Evolutionary conservation across 2,797 vertebrate species (phyloP).

Genomic region (Rousettus madagascariensis): DNA sequence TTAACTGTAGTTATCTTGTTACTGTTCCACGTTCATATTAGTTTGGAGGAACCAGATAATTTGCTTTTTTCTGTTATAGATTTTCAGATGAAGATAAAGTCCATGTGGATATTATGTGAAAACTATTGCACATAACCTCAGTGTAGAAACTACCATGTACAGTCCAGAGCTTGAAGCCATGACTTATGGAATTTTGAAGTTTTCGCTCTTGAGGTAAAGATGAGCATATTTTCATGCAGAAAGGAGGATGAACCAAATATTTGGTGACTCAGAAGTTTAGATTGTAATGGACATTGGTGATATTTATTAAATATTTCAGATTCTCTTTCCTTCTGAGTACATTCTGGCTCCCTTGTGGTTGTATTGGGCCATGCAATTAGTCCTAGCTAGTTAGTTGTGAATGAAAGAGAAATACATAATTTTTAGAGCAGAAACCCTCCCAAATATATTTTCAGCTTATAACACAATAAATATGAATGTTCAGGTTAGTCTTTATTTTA

Average conservation of each 20-base stretch:
- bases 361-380: background rate
- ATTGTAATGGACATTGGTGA: background rate
- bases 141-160: background rate
- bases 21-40: background rate
- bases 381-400: background rate
- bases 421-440: background rate
- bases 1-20: background rate
- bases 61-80: background rate
- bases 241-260: background rate
- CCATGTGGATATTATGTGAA: background rate
- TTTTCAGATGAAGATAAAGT: background rate
- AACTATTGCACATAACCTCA: background rate
- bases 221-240: background rate
- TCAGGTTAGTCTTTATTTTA: background rate
- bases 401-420: background rate
- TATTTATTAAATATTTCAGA: background rate
- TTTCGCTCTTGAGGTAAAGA: background rate
- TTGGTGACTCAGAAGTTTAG: background rate
- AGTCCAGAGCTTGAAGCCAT: background rate
- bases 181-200: background rate
- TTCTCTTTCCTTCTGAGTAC: background rate
- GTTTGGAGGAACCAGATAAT: background rate
- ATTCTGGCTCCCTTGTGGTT: background rate
- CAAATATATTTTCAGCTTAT: background rate
- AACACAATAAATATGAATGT: background rate